A percentile compares a stretch with the other conserved stretches of the same genome.
Conservation (phyloP, 2,888 invertebrate species). For the Amblyjoppa fuscipennis region DNA sequence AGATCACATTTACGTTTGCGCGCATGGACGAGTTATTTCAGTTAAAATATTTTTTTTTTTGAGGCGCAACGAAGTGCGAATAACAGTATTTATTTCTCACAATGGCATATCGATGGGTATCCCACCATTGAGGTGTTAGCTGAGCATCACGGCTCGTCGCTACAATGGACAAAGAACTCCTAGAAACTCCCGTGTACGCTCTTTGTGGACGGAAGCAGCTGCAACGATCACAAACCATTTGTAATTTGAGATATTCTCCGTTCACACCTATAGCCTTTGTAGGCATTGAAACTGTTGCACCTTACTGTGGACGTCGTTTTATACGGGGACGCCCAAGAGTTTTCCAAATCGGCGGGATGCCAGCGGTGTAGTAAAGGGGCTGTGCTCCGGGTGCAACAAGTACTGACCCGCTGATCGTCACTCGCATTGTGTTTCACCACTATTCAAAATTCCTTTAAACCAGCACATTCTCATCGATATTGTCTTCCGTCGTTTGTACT, state of each 20-base stretch:
- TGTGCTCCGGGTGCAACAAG: slow-evolving; percentile 25
- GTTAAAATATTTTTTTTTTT: slow-evolving; percentile 27
- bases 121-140: slow-evolving; percentile 53
- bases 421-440: slow-evolving; percentile 42
- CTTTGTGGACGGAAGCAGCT: slow-evolving; percentile 75
- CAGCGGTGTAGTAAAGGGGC: not conserved
- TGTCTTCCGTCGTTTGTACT: slow-evolving; percentile 26
- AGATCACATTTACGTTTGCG: slow-evolving; percentile 6
- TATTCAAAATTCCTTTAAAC: slow-evolving; percentile 43
- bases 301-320: slow-evolving; percentile 67
- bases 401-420: slow-evolving; percentile 51
- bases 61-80: slow-evolving; percentile 34
- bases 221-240: slow-evolving; percentile 74
- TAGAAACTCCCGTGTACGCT: slow-evolving; percentile 46
- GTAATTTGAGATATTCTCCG: slow-evolving; percentile 72
- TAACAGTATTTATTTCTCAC: slow-evolving; percentile 61
- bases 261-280: slow-evolving; percentile 70
- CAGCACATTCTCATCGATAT: not conserved
- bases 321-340: slow-evolving; percentile 35
- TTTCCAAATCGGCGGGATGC: slow-evolving; percentile 43
- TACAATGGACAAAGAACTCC: slow-evolving; percentile 50
- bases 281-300: slow-evolving; percentile 71
- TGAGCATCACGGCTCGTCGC: slow-evolving; percentile 54
- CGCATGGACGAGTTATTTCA: slow-evolving; percentile 9
- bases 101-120: slow-evolving; percentile 58